Conservation (phyloP, 2,888 invertebrate genomes). For the Troilus luridus region DNA sequence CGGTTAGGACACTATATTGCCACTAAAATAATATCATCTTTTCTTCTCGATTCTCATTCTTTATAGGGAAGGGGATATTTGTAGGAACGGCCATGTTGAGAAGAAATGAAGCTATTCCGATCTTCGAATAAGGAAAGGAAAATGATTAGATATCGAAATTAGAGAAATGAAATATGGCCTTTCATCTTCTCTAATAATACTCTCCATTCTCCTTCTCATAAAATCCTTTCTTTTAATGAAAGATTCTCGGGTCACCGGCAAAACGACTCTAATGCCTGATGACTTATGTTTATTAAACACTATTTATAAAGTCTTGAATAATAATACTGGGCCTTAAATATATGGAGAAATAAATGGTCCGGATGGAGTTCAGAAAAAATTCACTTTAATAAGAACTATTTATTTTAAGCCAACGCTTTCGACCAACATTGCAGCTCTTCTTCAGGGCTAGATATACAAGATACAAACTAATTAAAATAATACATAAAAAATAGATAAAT, state of each 20-base stretch:
- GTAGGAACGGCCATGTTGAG: background rate
- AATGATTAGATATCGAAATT: constrained; percentile 17
- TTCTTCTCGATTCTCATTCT: background rate
- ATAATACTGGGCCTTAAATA: no score
- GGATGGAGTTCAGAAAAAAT: no score
- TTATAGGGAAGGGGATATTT: background rate
- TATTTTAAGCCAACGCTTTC: no score
- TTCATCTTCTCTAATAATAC: constrained; percentile 25
- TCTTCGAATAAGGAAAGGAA: constrained; percentile 16
- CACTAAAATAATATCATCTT: background rate
- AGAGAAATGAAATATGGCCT: constrained; percentile 34
- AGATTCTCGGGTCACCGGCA: background rate
- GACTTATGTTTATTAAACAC: background rate
- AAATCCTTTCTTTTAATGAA: constrained; percentile 29
- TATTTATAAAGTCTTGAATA: no score
- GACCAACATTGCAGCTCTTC: no score
- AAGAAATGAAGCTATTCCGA: constrained; percentile 23
- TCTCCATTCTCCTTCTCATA: background rate
- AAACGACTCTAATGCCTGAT: background rate
- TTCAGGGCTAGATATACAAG: no score
- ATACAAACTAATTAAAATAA: no score
- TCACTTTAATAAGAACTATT: no score
- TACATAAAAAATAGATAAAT: no score
- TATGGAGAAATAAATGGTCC: no score
- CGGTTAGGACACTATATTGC: background rate